Base-by-base conservation (phyloP, 2,888 invertebrate genomes). In the Rhagonycha lutea region DNA sequence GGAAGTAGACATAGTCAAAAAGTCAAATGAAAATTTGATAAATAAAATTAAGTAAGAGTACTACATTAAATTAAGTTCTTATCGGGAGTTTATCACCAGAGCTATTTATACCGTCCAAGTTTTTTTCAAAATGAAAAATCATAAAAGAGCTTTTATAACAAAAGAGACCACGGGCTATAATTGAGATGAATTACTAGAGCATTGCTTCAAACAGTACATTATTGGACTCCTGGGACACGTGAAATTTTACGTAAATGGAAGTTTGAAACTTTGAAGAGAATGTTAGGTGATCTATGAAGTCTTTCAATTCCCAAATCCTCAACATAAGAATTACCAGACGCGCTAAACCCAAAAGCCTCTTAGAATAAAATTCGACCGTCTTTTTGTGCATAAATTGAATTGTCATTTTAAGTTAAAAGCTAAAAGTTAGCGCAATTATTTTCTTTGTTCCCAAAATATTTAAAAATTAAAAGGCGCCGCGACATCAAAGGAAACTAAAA, bases 221-320 rank as follows among this genome's bases (percentile, higher is more conserved):
- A 65, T 65, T 23, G 63, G 23, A 65, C 63, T 65, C 63, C 12
- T 2, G 63, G 63, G 63, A 65, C 26, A 65, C 23, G 63, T 65
- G 26, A 65, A 65, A 65, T 65, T 65, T 65, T 65, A 65, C 63
- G 63, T 65, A 65, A 47, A 65, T 65, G 63, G 63, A 65, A 65
- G 63, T 65, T 65, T 23, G 63, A 65, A 65, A 65, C 24, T 65
- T 65, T 23, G 63, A 65, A 65, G 63, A 26, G n/a, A 47, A 47
- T n/a, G 47, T 47, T 47, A 47, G 47, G 47, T 47, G 47, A 47
- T 47, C 47, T 47, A 47, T 47, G 47, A 47, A 47, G 47, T 47
- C 47, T 47, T 47, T 47, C 47, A 47, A 47, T 47, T 47, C 47
- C 47, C 47, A 47, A 47, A 47, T 47, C 47, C 8, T 47, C n/a